Percentiles rank a stretch among this genome's conserved stretches.
Conservation (phyloP, 2,797 vertebrate genomes). For the Kryptopterus vitreolus region DNA sequence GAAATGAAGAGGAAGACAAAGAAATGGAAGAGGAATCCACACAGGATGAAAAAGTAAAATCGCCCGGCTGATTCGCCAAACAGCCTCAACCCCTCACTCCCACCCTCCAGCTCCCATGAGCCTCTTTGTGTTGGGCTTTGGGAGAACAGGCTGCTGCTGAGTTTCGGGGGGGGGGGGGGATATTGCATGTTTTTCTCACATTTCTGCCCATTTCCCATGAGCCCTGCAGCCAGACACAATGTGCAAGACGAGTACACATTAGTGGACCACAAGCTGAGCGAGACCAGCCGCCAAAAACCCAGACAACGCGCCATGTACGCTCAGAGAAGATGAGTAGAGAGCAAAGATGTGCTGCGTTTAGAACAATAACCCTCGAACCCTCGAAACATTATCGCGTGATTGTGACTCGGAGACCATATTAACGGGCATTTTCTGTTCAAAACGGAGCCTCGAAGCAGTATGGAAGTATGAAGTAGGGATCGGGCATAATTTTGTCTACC, state of each 20-base stretch:
- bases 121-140: slow-evolving; percentile 13
- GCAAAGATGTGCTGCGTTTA: not conserved
- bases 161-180: too few relatives aligned
- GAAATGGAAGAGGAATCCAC: slow-evolving; percentile 18
- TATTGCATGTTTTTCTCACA: not conserved
- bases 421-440: too few relatives aligned
- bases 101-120: not conserved
- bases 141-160: slow-evolving; percentile 4
- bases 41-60: slow-evolving; percentile 9
- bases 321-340: not conserved
- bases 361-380: too few relatives aligned
- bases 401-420: not conserved
- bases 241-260: not conserved
- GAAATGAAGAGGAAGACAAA: slow-evolving; percentile 30
- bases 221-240: not conserved
- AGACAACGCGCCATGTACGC: not conserved
- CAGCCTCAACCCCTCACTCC: not conserved
- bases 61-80: not conserved
- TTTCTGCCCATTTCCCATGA: not conserved
- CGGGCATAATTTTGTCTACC: not conserved
- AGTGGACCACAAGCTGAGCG: slow-evolving; percentile 12
- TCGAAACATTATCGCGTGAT: not conserved
- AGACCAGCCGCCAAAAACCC: not conserved
- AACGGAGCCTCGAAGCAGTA: too few relatives aligned
- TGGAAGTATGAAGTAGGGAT: too few relatives aligned